Evolutionary conservation across 2,888 invertebrate genomes (phyloP).

Genomic region (Ophioninae sp.): DNA sequence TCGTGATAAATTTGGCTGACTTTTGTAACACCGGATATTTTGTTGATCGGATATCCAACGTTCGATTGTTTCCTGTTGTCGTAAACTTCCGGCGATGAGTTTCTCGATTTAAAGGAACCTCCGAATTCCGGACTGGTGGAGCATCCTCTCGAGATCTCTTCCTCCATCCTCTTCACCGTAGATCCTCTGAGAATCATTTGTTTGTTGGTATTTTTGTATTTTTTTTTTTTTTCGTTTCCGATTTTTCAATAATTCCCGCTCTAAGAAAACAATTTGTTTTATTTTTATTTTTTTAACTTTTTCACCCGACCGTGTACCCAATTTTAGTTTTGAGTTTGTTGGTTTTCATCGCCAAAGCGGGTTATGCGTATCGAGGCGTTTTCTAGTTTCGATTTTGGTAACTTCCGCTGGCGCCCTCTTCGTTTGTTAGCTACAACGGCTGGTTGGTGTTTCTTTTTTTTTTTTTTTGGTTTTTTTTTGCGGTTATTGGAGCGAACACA

Average conservation of each 20-base stretch:
- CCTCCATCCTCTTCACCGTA: constrained; percentile 52
- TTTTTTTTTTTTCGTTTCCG: constrained; percentile 8
- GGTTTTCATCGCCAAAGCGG: constrained; percentile 49
- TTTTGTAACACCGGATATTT: constrained; percentile 47
- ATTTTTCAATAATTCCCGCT: constrained; percentile 37
- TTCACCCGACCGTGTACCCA: constrained; percentile 39
- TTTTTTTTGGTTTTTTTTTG: constrained; percentile 21
- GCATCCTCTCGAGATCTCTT: constrained; percentile 40
- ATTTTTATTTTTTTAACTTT: too few relatives aligned
- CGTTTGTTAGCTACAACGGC: constrained; percentile 56
- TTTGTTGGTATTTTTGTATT: too few relatives aligned
- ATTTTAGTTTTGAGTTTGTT: constrained; percentile 50
- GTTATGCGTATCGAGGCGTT: constrained; percentile 44
- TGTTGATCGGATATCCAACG: constrained; percentile 13
- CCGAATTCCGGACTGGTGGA: constrained; percentile 46
- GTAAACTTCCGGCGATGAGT: not conserved
- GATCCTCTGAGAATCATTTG: constrained; percentile 60
- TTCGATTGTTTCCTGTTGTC: not conserved
- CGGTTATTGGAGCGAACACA: constrained; percentile 52
- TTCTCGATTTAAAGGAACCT: constrained; percentile 14
- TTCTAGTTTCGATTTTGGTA: constrained; percentile 31
- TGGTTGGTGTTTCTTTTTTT: constrained; percentile 7
- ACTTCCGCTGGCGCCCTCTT: constrained; percentile 32
- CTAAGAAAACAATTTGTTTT: constrained; percentile 3
- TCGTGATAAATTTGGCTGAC: constrained; percentile 58